Evolutionary conservation across 2,797 vertebrate genomes (phyloP), one percentile per base, ranked within the genome.

Genomic region (Numenius phaeopus): DNA sequence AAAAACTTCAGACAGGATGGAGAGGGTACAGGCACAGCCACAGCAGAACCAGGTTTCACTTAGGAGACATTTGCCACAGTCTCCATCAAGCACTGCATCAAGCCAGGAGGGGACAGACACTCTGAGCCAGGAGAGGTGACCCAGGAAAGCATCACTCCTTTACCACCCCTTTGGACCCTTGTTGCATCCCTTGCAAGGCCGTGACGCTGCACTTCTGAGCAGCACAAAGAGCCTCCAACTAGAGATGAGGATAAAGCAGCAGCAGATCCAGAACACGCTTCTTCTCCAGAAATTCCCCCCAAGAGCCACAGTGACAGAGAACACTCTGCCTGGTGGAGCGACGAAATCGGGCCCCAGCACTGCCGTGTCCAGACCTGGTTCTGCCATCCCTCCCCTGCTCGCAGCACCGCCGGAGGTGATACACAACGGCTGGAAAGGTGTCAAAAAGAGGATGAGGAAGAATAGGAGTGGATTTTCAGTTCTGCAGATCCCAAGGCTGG

Each of bases 301-400:
- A 0, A 40, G 11, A 52, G n/a, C 32, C 12, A 27, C 0, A 0
- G 30, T n/a, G 71, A 50, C 30, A 69, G 37, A 67, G 34, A 83
- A 70, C 39, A 42, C 1, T 8, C 34, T 83, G 42, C 39, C 23
- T 12, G 17, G 17, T 14, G n/a, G 21, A 78, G 22, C 32, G 62
- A 64, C 22, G 52, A 62, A 29, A 66, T 18, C 1, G 6, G 73
- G 40, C 18, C 24, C 24, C 70, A 47, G 55, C 39, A 29, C 3
- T 1, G 2, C 44, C 0, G 0, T 47, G 55, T 21, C 50, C 59
- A 52, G 40, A 49, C 27, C 59, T 49, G 64, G 37, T 29, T 61
- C 55, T 89, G 64, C 54, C 23, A 2, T 26, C 69, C 66, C 46
- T 70, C 46, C 11, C 24, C 58, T 1, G 2, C 32, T 14, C 21